phyloP scores from a whole-genome alignment of 2,113 vertebrate genomes.

The Engystomops pustulosus region DNA sequence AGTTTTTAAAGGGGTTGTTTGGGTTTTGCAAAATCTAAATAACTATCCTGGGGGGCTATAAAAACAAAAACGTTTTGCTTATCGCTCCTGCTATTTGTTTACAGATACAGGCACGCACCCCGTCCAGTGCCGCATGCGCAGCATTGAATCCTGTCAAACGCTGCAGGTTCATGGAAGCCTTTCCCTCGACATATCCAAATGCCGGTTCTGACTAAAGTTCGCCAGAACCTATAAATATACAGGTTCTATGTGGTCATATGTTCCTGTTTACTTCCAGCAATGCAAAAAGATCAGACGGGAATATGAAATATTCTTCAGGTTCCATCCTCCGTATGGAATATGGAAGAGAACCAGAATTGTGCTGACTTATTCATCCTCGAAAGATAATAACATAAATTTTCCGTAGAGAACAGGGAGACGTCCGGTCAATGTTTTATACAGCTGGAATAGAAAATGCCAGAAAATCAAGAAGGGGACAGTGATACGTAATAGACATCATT shows the following conservation, averaged over 20 bases:
- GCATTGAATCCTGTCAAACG: too few species aligned
- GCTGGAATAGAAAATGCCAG: not conserved
- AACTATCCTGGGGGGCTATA: too few species aligned
- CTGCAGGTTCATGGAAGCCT: too few species aligned
- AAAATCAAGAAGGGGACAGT: not conserved
- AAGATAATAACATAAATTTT: not conserved
- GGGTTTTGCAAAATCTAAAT: too few species aligned
- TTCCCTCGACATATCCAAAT: too few species aligned
- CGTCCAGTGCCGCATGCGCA: too few species aligned
- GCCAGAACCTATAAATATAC: not conserved
- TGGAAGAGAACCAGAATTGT: not conserved
- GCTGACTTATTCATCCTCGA: not conserved
- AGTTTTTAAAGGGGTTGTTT: too few species aligned
- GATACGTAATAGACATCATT: slow-evolving; percentile 21
- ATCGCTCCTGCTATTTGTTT: too few species aligned
- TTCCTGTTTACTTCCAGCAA: not conserved
- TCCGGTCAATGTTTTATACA: not conserved
- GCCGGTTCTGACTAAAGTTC: too few species aligned
- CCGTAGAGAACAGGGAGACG: not conserved
- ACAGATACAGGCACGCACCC: too few species aligned
- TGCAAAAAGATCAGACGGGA: not conserved
- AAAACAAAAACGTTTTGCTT: too few species aligned
- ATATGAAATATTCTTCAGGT: not conserved
- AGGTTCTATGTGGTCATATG: not conserved
- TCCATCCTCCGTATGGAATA: not conserved